Conservation (phyloP, 2,113 vertebrate genomes). For the Calyptomena viridis region DNA sequence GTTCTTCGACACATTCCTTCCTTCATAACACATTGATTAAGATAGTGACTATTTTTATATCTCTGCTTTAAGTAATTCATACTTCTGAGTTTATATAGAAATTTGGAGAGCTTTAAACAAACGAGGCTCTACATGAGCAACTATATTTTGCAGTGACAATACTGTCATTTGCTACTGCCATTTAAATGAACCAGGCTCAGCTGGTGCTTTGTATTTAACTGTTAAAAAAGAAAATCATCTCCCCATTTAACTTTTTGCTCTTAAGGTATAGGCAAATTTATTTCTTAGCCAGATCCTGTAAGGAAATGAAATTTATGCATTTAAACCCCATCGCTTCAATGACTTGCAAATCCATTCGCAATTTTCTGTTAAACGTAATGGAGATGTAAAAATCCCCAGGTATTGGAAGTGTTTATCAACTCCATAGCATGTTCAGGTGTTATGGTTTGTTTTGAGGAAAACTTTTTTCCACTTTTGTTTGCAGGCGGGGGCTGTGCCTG, state of each 20-base stretch:
- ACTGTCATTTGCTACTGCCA: background rate
- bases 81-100: background rate
- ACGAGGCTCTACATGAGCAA: background rate
- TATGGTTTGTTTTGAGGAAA: no score
- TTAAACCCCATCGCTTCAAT: background rate
- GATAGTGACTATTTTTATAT: background rate
- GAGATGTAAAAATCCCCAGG: background rate
- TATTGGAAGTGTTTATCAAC: background rate
- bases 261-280: background rate
- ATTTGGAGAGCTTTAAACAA: background rate
- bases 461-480: no score
- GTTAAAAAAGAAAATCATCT: background rate
- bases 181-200: background rate
- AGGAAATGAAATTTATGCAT: background rate
- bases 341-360: background rate
- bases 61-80: background rate
- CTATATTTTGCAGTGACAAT: background rate
- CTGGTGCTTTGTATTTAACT: background rate
- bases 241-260: background rate
- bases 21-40: background rate
- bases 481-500: no score
- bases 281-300: background rate
- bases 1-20: background rate
- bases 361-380: background rate
- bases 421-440: background rate